Evolutionary conservation across 1,140 invertebrate genomes (phyloP).

Genomic region (Gyrodactylus bullatarudis): DNA sequence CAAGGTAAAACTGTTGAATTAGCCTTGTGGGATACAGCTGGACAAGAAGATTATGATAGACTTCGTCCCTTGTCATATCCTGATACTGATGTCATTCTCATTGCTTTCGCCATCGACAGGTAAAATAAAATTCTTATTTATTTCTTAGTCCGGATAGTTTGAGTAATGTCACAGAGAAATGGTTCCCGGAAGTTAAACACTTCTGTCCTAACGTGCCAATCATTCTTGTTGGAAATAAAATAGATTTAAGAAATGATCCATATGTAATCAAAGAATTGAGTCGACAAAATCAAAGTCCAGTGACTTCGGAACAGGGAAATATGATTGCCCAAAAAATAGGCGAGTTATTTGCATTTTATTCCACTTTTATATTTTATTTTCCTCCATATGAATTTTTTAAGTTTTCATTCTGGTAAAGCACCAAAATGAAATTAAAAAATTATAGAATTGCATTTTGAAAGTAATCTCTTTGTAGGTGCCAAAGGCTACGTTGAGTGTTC

Average conservation of each 20-base stretch:
- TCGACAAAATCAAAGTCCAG: not conserved
- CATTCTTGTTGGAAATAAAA: slow-evolving; percentile 7
- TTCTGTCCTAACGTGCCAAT: slow-evolving; percentile 7
- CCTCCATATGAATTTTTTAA: too few species aligned
- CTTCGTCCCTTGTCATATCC: slow-evolving; percentile 68
- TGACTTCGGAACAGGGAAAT: not conserved
- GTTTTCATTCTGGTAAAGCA: too few species aligned
- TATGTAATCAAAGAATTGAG: not conserved
- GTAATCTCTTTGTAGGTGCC: not conserved
- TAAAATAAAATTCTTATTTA: not conserved
- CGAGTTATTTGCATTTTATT: not conserved
- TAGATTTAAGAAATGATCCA: not conserved
- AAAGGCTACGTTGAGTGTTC: not conserved
- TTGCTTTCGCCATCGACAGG: not conserved
- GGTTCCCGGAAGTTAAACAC: slow-evolving; percentile 38
- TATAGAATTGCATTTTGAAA: too few species aligned
- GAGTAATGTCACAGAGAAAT: slow-evolving; percentile 76
- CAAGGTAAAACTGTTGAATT: slow-evolving; percentile 21
- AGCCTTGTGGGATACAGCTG: slow-evolving; percentile 11
- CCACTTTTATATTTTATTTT: not conserved
- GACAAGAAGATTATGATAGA: slow-evolving; percentile 51
- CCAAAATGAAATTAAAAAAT: too few species aligned
- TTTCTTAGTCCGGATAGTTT: slow-evolving; percentile 31
- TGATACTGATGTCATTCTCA: slow-evolving; percentile 36
- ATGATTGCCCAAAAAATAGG: not conserved